Percentiles rank a stretch among this genome's conserved stretches.
Conservation (phyloP, 1,140 invertebrate species). For the Drosophila orena region DNA sequence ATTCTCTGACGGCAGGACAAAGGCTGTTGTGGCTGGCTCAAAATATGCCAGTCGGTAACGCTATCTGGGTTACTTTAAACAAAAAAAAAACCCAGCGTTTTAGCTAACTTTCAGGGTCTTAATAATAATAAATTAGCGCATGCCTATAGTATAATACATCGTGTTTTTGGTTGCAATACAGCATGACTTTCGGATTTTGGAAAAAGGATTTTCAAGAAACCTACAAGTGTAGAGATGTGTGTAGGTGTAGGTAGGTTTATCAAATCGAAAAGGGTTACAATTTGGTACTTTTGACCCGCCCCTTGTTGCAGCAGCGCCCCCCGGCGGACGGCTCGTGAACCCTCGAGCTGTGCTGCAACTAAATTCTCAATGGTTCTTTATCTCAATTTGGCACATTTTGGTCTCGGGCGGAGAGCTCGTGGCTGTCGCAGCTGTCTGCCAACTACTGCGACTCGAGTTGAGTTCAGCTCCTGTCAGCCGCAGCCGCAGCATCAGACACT, state of each 20-base stretch:
- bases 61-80: constrained; percentile 1
- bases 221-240: too few relatives aligned
- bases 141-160: too few relatives aligned
- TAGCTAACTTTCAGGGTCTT: too few relatives aligned
- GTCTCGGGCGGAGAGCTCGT: constrained; percentile 20
- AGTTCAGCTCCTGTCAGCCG: constrained; percentile 42
- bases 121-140: not conserved
- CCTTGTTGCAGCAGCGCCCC: not conserved
- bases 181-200: too few relatives aligned
- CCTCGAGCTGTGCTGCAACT: constrained; percentile 7
- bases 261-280: not conserved
- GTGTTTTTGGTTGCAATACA: too few relatives aligned
- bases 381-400: constrained; percentile 46
- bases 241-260: too few relatives aligned
- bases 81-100: not conserved
- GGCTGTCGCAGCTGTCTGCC: constrained; percentile 34
- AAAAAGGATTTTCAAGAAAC: too few relatives aligned
- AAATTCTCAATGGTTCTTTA: constrained; percentile 42
- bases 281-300: constrained; percentile 6
- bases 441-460: constrained; percentile 37
- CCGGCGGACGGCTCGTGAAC: constrained; percentile 4
- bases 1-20: not conserved
- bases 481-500: constrained; percentile 9
- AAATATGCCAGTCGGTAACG: not conserved
- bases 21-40: not conserved